Conservation (phyloP, 2,888 invertebrate genomes). For the Lymantria monacha region DNA sequence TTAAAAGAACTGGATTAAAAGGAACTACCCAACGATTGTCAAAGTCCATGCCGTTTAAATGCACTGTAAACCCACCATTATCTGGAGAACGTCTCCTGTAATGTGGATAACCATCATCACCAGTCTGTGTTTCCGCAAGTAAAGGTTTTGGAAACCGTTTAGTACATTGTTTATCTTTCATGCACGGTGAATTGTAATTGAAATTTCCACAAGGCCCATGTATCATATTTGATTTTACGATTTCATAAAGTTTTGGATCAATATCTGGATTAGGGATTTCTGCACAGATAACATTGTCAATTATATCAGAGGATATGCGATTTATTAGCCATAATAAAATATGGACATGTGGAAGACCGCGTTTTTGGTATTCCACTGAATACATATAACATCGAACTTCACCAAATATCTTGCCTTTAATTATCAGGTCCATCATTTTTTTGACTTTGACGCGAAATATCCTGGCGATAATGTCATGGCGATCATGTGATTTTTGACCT, state of each 20-base stretch:
- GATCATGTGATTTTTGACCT: background rate
- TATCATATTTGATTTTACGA: constrained; percentile 8
- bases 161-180: constrained; percentile 9
- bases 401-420: constrained; percentile 5
- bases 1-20: constrained; percentile 21
- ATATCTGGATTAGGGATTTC: constrained; percentile 8
- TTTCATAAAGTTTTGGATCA: constrained; percentile 2
- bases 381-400: constrained; percentile 5
- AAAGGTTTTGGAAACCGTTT: background rate
- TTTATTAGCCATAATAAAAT: background rate
- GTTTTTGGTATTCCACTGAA: constrained; percentile 4
- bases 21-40: constrained; percentile 22
- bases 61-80: too few relatives aligned
- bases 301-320: constrained; percentile 2
- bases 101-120: too few relatives aligned
- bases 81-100: too few relatives aligned
- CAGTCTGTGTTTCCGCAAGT: background rate
- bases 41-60: background rate
- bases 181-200: background rate
- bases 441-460: constrained; percentile 3
- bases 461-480: background rate
- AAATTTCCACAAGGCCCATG: constrained; percentile 15
- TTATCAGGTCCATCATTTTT: constrained; percentile 4
- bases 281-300: constrained; percentile 7
- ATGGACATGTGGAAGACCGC: constrained; percentile 9